Evolutionary conservation across 2,113 vertebrate species (phyloP).

Genomic region (Saccopteryx leptura): DNA sequence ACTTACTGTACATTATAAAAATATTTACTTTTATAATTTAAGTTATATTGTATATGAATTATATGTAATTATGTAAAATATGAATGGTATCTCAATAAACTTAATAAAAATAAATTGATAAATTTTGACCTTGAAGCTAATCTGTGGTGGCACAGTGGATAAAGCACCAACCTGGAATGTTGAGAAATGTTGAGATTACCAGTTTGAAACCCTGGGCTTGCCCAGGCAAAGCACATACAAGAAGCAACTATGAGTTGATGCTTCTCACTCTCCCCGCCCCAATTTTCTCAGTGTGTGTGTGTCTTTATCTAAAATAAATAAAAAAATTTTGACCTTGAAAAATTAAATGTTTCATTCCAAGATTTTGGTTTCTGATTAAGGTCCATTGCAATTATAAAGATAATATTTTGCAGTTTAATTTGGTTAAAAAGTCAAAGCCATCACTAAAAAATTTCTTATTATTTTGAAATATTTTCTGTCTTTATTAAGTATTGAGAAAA

Average conservation of each 20-base stretch:
- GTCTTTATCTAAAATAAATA: background rate
- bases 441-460: background rate
- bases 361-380: background rate
- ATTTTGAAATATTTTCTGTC: background rate
- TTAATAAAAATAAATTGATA: background rate
- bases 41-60: background rate
- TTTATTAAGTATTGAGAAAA: background rate
- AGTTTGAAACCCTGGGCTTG: no score
- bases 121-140: background rate
- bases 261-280: no score
- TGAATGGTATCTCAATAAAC: background rate
- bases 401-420: background rate
- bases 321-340: background rate
- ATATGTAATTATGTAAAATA: background rate
- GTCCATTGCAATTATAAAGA: background rate
- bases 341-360: background rate
- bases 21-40: background rate
- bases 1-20: background rate
- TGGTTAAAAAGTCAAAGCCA: background rate
- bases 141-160: no score
- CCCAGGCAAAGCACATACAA: no score
- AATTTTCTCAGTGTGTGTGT: no score
- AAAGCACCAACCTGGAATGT: no score
- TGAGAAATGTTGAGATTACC: no score
- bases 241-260: no score